Evolutionary conservation across 2,797 vertebrate species (phyloP).

Genomic region (Chiloscyllium punctatum): DNA sequence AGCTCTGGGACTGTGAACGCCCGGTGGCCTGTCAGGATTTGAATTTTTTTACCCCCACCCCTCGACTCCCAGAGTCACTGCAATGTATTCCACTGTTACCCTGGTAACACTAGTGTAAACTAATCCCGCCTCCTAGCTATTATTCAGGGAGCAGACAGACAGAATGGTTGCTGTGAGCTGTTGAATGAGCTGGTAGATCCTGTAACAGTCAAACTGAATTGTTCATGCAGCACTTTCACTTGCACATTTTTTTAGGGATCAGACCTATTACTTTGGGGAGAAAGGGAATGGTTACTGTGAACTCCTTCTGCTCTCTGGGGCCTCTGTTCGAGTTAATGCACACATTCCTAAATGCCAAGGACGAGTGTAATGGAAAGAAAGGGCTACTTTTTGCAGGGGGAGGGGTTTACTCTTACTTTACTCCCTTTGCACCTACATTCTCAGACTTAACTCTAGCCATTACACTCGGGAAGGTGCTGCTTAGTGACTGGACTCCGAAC

Average conservation of each 20-base stretch:
- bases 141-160: not conserved
- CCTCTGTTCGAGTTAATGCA: not conserved
- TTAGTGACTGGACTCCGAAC: no score
- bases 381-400: not conserved
- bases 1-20: not conserved
- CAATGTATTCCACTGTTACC: constrained; percentile 19
- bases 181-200: no score
- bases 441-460: no score
- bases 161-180: no score
- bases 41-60: not conserved
- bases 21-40: not conserved
- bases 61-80: not conserved
- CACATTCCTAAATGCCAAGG: not conserved
- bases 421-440: no score
- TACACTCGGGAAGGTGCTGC: no score
- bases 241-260: no score
- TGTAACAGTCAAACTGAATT: no score
- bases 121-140: not conserved
- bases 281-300: no score
- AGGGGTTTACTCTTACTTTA: no score
- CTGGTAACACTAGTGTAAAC: not conserved
- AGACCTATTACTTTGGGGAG: no score
- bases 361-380: not conserved
- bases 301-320: not conserved
- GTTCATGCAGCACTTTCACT: no score